Base-by-base conservation (phyloP, 2,888 invertebrate species). In the Ormyrus rosae region DNA sequence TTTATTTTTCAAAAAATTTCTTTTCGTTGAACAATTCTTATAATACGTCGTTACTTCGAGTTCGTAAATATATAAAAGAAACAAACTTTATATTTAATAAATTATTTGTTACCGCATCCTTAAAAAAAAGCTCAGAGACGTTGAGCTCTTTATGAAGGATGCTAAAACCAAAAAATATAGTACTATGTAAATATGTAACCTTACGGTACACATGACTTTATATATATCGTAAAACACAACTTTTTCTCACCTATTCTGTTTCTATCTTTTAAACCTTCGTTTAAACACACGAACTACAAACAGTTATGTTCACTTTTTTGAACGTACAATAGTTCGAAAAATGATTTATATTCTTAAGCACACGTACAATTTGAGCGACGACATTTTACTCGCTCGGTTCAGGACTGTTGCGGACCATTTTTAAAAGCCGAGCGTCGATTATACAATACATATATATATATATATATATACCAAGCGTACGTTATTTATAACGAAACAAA, bases 391-490 rank as follows among this genome's bases (percentile, higher is more conserved):
- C 72, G 61, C 74, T 82, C 81, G 85, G 84, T 84, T 86, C 84
- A 86, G 87, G 88, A 89, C 89, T 89, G 89, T 86, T 85, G 86
- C 86, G 88, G 89, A 89, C 89, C 88, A 89, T 89, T 89, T 84
- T 87, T 88, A 87, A 86, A 83, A 81, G 13, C 67, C 61, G 55
- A 76, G 56, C 61, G 19, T 80, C 82, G 83, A 82, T 34, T 34
- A 34, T 34, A 70, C 60, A 68, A 56, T 10, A 10, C 13, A 61
- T 10, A 34, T 34, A 34, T 34, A 87, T 88, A 61, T 10, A 34
- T 34, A 34, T 34, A 87, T 88, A 87, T 86, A 83, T 78, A 10
- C 67, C 61, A 50, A 76, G 56, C 61, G 19, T 80, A 82, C 83
- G 81, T 34, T 34, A 34, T 34, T 67, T 51, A 68, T 48, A 13